A percentile compares a stretch with the other conserved stretches of the same genome.
These are phyloP conservation scores for Caiman crocodilus DNA, from an alignment of 2,797 vertebrate species.

Conservation along the genomic window DNA sequence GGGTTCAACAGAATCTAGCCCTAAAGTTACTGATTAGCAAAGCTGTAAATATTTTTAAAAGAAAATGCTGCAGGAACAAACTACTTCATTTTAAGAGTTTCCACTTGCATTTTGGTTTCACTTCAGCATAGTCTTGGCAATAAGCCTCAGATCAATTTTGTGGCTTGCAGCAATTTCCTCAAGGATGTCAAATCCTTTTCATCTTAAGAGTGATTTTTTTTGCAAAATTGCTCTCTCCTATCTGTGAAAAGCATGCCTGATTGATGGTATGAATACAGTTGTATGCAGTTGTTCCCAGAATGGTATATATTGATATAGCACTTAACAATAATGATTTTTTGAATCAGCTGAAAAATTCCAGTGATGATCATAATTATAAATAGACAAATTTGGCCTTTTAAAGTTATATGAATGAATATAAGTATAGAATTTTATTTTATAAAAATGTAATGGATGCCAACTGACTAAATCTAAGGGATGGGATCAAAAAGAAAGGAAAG, in stretches of 20 bases:
- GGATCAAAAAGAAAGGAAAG: not conserved
- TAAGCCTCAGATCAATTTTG: not conserved
- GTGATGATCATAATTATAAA: not conserved
- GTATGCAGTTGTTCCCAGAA: not conserved
- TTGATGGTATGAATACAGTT: not conserved
- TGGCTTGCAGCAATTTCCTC: not conserved
- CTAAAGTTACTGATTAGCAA: not conserved
- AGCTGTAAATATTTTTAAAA: not conserved
- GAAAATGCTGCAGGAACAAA: not conserved
- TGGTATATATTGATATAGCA: not conserved
- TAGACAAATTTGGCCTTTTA: not conserved
- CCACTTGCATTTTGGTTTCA: not conserved
- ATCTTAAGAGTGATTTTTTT: not conserved
- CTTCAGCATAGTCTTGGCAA: not conserved
- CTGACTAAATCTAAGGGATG: not conserved
- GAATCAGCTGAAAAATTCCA: not conserved
- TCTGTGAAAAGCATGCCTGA: not conserved
- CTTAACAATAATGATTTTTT: not conserved
- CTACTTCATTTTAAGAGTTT: not conserved
- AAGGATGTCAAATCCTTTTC: not conserved
- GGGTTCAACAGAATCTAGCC: not conserved
- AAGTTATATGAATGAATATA: not conserved
- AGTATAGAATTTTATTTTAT: not conserved
- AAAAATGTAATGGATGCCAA: not conserved
- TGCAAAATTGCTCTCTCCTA: not conserved